A percentile compares a stretch with the other conserved stretches of the same genome.
phyloP scores from a whole-genome alignment of 2,888 invertebrate genomes.

The Plebejus anna region DNA sequence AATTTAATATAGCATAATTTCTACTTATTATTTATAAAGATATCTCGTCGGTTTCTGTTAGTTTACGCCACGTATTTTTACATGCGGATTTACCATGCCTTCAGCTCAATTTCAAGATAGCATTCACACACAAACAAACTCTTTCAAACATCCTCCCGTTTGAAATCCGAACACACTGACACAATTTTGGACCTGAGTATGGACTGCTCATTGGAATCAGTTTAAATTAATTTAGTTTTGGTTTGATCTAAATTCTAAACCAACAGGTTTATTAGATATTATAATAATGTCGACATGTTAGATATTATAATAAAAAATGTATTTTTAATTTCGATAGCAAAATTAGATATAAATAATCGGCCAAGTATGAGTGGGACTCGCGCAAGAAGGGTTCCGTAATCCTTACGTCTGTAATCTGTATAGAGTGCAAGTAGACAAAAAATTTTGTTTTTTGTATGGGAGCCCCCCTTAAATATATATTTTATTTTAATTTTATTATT shows the following conservation, averaged over 20 bases:
- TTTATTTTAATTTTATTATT: too few relatives aligned
- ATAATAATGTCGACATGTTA: not conserved
- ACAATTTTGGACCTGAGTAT: conserved; percentile 5
- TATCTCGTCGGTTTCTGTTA: not conserved
- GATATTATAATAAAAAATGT: too few relatives aligned
- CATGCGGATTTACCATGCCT: not conserved
- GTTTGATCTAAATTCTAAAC: not conserved
- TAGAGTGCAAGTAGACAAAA: too few relatives aligned
- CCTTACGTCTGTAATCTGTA: too few relatives aligned
- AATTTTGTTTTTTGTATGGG: too few relatives aligned
- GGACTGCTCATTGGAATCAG: not conserved
- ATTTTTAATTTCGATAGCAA: not conserved
- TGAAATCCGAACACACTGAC: conserved; percentile 10
- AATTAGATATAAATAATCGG: too few relatives aligned
- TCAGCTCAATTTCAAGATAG: not conserved
- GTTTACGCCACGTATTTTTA: too few relatives aligned
- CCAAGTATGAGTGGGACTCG: too few relatives aligned
- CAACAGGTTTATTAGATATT: not conserved
- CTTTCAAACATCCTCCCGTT: not conserved
- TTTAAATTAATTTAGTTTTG: not conserved
- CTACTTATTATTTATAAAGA: not conserved
- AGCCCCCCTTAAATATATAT: too few relatives aligned
- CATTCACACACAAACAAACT: conserved; percentile 12
- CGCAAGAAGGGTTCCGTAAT: too few relatives aligned
- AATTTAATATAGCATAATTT: not conserved